Evolutionary conservation across 2,888 invertebrate genomes (phyloP).

Genomic region (Andrena chrysosceles): DNA sequence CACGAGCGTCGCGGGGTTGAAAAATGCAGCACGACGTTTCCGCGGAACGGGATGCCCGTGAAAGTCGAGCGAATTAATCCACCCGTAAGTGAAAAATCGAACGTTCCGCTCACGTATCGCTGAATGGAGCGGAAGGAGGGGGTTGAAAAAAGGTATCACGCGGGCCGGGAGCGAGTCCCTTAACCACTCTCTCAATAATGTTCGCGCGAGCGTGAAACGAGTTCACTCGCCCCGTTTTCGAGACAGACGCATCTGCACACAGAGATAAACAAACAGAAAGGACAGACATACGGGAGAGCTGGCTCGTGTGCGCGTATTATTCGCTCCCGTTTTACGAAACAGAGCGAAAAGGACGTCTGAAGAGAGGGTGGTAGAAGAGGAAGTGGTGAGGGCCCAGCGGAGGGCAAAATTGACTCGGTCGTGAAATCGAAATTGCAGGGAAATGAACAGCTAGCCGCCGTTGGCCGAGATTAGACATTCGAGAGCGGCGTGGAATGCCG

Average conservation of each 20-base stretch:
- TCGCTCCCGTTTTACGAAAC: conserved; percentile 35
- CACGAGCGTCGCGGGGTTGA: conserved; percentile 3
- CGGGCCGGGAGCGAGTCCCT: conserved; percentile 49
- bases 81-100: conserved; percentile 55
- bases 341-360: conserved; percentile 37
- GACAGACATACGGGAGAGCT: conserved; percentile 21
- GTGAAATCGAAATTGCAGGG: conserved; percentile 74
- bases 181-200: conserved; percentile 74
- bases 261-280: conserved; percentile 41
- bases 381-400: conserved; percentile 13
- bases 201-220: conserved; percentile 79
- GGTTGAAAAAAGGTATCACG: conserved; percentile 23
- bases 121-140: not conserved
- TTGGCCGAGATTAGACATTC: conserved; percentile 69
- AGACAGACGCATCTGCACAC: conserved; percentile 20
- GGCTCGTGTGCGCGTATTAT: conserved; percentile 2
- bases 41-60: conserved; percentile 5
- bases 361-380: conserved; percentile 12
- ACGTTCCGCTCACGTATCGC: conserved; percentile 27
- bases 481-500: conserved; percentile 54
- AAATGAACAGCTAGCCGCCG: conserved; percentile 68
- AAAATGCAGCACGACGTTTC: conserved; percentile 38
- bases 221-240: conserved; percentile 61
- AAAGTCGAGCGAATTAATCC: conserved; percentile 43
- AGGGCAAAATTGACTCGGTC: conserved; percentile 70